Percentiles rank a stretch among this genome's conserved stretches.
Evolutionary conservation across 2,888 invertebrate species (phyloP).

Genomic region (Eretmocerus hayati): DNA sequence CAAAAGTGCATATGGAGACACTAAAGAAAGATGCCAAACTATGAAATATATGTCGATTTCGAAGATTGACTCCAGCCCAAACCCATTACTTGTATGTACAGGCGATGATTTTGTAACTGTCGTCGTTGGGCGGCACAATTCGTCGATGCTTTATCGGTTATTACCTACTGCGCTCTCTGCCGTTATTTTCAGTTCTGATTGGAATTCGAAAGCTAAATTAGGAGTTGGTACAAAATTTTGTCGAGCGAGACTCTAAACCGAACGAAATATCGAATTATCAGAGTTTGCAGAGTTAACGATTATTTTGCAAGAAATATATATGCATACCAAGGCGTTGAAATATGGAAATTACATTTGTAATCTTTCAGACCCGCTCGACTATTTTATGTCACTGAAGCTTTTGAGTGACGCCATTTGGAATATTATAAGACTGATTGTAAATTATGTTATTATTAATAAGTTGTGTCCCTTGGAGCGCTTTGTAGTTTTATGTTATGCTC

Average conservation of each 20-base stretch:
- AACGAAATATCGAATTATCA: background rate
- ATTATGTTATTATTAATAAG: constrained; percentile 16
- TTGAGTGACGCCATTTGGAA: constrained; percentile 14
- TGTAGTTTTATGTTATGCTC: constrained; percentile 1
- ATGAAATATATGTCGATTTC: constrained; percentile 15
- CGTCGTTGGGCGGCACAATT: background rate
- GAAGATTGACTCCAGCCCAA: background rate
- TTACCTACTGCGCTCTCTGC: background rate
- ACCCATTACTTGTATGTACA: no score
- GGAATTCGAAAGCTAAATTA: background rate
- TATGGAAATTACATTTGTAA: no score
- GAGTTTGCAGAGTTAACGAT: no score
- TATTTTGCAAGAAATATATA: no score
- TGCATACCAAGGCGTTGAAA: no score
- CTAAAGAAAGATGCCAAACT: no score
- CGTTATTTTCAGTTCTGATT: background rate
- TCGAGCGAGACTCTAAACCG: background rate
- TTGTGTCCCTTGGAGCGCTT: no score
- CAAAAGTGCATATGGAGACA: no score
- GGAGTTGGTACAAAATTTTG: background rate
- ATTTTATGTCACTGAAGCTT: no score
- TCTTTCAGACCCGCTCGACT: no score
- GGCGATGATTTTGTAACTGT: no score
- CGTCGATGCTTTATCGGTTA: background rate
- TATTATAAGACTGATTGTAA: constrained; percentile 22